A percentile compares a stretch with the other conserved stretches of the same genome.
Conservation (phyloP, 1,140 invertebrate species). For the Akabosia matsudoensis region DNA sequence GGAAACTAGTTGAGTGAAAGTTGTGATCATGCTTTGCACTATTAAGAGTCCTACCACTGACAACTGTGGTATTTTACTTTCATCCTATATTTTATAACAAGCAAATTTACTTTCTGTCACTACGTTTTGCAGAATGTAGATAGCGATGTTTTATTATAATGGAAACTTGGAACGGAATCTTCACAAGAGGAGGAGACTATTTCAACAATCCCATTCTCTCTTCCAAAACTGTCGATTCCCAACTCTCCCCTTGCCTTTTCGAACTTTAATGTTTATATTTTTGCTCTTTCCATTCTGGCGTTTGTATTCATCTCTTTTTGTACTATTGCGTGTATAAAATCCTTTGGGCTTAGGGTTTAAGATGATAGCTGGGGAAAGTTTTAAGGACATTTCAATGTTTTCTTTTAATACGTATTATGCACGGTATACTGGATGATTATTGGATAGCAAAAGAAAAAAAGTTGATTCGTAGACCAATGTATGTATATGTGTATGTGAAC, state of each 20-base stretch:
- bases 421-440: not conserved
- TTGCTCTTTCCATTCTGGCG: not conserved
- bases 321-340: not conserved
- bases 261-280: not conserved
- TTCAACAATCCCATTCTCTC: not conserved
- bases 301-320: not conserved
- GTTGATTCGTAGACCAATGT: no score
- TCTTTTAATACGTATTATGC: slow-evolving; percentile 1
- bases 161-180: not conserved
- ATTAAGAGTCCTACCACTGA: no score
- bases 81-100: not conserved
- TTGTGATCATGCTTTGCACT: not conserved
- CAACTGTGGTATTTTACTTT: not conserved
- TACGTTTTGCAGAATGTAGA: not conserved
- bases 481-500: not conserved
- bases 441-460: not conserved
- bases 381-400: slow-evolving; percentile 9
- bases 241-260: not conserved
- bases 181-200: no score
- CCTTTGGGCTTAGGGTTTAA: slow-evolving; percentile 9
- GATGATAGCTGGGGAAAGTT: slow-evolving; percentile 5
- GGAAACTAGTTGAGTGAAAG: no score
- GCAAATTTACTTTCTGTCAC: slow-evolving; percentile 8
- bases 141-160: not conserved
- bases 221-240: not conserved